Base-by-base conservation (phyloP, 2,113 vertebrate genomes). In the Pelusios castaneus region DNA sequence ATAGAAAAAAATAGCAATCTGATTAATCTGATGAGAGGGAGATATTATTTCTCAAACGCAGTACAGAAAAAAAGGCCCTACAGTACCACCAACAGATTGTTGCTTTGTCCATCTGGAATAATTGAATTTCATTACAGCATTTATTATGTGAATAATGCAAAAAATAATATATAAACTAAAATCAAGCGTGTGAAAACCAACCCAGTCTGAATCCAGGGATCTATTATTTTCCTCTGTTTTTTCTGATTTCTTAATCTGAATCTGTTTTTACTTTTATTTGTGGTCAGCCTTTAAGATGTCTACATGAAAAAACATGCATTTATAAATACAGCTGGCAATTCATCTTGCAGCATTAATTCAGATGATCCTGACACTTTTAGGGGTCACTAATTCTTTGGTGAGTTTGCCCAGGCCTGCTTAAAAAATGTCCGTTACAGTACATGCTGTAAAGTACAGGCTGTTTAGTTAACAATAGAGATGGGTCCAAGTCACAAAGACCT, bases 191-290 rank as follows among this genome's bases (percentile, higher is more conserved):
- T 86, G 80, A 45, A 82, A 88, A 93, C 52, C 55, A 76, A 25
- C 67, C 80, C 81, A 58, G 51, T 92, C 94, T 91, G 87, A 93
- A 91, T 73, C 82, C 67, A 89, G 89, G 82, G 43, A 87, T 67
- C 77, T 89, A 92, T 97, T 97, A 94, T 95, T 92, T 91, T 58
- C 89, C 82, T 54, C 60, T 92, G 85, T 92, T 92, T 95, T 19
- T 38, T 92, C 88, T 93, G 80, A 84, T 94, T 95, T 94, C 84
- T 97, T 95, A 82, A 67, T 90, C 67, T 87, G 86, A 91, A 95
- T 97, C 94, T 97, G 90, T 5, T 97, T 97, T 97, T 96, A 96
- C 63, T 97, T 98, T 97, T 95, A 87, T 96, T 97, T 97, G 84
- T 96, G 95, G 85, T 94, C 2, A 21, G 55, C 67, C 89, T 92